phyloP scores from a whole-genome alignment of 2,888 invertebrate genomes.

The Parnassius apollo region DNA sequence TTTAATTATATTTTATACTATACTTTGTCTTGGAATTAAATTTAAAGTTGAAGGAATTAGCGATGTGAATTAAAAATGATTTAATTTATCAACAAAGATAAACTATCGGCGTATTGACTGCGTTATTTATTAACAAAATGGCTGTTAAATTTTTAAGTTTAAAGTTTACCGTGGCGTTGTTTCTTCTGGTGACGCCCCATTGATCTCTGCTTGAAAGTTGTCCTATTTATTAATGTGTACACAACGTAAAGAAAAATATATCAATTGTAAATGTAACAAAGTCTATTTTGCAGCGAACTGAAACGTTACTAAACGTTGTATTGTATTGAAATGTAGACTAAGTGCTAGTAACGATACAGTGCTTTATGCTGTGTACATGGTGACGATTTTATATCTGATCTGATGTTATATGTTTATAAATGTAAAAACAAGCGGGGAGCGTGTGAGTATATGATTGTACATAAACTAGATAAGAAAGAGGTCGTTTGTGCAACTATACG shows the following conservation, averaged over 20 bases:
- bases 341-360: conserved; percentile 17
- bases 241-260: conserved; percentile 7
- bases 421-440: conserved; percentile 38
- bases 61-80: too few species aligned
- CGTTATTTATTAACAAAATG: conserved; percentile 37
- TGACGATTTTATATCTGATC: conserved; percentile 40
- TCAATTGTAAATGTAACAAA: neutral
- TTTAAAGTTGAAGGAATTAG: too few species aligned
- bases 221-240: conserved; percentile 23
- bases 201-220: conserved; percentile 36
- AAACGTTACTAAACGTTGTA: neutral
- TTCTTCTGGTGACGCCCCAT: conserved; percentile 27
- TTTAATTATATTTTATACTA: conserved; percentile 5
- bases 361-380: conserved; percentile 30
- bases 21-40: too few species aligned
- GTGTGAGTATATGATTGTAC: conserved; percentile 41
- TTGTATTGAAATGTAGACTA: conserved; percentile 25
- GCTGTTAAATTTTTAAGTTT: conserved; percentile 39
- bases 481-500: conserved; percentile 65
- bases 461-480: conserved; percentile 43
- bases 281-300: neutral
- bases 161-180: conserved; percentile 31
- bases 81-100: neutral
- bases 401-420: conserved; percentile 43
- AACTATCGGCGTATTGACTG: conserved; percentile 31